Evolutionary conservation across 1,140 invertebrate species (phyloP), one percentile per base, ranked within the genome.

Genomic region (Xylocopa sonorina): DNA sequence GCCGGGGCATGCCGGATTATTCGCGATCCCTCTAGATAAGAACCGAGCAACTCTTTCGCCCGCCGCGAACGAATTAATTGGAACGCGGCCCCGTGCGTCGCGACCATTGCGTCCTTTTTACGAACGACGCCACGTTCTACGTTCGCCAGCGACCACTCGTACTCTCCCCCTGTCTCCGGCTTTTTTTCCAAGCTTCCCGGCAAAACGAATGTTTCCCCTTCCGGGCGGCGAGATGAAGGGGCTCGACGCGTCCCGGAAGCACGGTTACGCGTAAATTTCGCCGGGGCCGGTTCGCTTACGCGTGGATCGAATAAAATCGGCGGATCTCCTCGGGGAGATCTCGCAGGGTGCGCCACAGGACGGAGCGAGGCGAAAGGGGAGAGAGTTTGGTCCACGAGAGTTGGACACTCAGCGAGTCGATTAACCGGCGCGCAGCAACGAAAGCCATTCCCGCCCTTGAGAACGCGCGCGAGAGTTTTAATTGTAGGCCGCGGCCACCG

Each of bases 401-500:
- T 55, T 71, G 77, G 82, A 76, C 74, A 68, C 71, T 82, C 53
- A 62, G 43, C 63, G 57, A 75, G 73, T 85, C 86, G 86, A 87
- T 87, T 87, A 85, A 76, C 80, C 74, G 57, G 62, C 51, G 57
- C 18, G 32, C 53, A 69, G 46, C 81, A 60, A 76, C 81, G 82
- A 83, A 82, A 71, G 77, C 60, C 81, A 62, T 81, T 74, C 58
- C 79, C 84, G 78, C 85, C 87, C 69, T 78, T 86, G 80, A 66
- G 80, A 88, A 86, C 66, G 80, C 81, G 80, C 81, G 82, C 74
- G 83, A 82, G 86, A 88, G 84, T 92, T 93, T 93, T 93, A 93
- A 93, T 93, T 93, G 92, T 90, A 92, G 91, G 62, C 88, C 87
- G 85, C 81, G 82, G 87, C 77, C 80, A 68, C 38, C 77, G 50